phyloP scores from a whole-genome alignment of 2,113 vertebrate genomes.

The Oreochromis spilurus region DNA sequence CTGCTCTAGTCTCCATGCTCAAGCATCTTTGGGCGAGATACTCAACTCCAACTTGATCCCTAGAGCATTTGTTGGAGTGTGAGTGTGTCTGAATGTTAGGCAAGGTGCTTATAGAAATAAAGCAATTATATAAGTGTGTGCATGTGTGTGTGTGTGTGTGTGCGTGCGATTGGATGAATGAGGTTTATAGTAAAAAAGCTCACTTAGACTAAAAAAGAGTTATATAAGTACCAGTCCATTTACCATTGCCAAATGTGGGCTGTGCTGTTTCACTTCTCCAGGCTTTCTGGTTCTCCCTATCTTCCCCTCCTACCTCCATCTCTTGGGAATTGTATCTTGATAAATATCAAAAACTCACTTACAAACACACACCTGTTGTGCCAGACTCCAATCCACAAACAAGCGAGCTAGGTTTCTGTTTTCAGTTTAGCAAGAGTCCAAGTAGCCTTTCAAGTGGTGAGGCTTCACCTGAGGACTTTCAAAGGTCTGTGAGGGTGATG shows the following conservation, averaged over 20 bases:
- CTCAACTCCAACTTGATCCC: neutral
- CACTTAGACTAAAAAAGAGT: neutral
- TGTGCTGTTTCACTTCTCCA: slow-evolving; percentile 23
- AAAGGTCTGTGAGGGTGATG: slow-evolving; percentile 9
- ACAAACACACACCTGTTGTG: neutral
- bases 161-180: neutral
- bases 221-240: neutral
- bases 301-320: neutral
- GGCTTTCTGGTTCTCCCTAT: neutral
- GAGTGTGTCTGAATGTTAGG: neutral
- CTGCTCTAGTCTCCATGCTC: neutral
- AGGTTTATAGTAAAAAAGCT: neutral
- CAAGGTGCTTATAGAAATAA: neutral
- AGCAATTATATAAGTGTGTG: neutral
- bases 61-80: neutral
- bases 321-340: slow-evolving; percentile 17
- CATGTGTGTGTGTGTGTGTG: neutral
- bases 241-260: slow-evolving; percentile 20
- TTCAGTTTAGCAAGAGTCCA: slow-evolving; percentile 11
- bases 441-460: slow-evolving; percentile 28
- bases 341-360: slow-evolving; percentile 25
- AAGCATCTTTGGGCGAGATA: neutral
- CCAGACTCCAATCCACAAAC: slow-evolving; percentile 4
- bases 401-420: neutral
- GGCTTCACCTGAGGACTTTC: slow-evolving; percentile 8